Conservation (phyloP, 1,140 invertebrate genomes). For the Ostrea denselamellosa region DNA sequence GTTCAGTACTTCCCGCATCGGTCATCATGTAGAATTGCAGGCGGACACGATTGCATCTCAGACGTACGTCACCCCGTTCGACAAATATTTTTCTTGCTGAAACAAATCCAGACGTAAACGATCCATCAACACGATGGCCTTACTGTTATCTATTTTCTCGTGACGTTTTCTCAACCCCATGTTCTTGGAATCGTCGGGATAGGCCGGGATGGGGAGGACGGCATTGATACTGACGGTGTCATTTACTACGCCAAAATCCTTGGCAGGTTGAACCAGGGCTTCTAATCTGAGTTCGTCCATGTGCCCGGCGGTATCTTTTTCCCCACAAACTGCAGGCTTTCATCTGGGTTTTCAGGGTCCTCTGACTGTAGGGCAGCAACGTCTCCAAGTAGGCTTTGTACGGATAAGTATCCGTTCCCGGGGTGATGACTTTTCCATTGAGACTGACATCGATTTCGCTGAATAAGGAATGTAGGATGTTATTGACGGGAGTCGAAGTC, state of each 20-base stretch:
- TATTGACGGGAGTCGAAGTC: background rate
- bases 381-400: constrained; percentile 34
- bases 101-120: constrained; percentile 35
- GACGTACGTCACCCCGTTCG: constrained; percentile 3
- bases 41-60: constrained; percentile 6
- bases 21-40: background rate
- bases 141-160: background rate
- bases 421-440: background rate
- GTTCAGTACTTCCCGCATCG: background rate
- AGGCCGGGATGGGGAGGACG: background rate
- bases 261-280: too few species aligned
- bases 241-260: background rate
- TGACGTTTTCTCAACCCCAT: background rate
- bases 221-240: background rate
- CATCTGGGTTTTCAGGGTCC: background rate
- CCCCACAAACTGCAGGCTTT: background rate
- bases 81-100: constrained; percentile 17
- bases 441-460: background rate
- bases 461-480: background rate
- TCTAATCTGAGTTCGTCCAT: background rate
- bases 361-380: background rate
- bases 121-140: too few species aligned
- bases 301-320: constrained; percentile 19
- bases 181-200: background rate
- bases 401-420: constrained; percentile 26